Evolutionary conservation across 2,797 vertebrate genomes (phyloP), one percentile per base, ranked within the genome.

Genomic region (Oreochromis grahami): DNA sequence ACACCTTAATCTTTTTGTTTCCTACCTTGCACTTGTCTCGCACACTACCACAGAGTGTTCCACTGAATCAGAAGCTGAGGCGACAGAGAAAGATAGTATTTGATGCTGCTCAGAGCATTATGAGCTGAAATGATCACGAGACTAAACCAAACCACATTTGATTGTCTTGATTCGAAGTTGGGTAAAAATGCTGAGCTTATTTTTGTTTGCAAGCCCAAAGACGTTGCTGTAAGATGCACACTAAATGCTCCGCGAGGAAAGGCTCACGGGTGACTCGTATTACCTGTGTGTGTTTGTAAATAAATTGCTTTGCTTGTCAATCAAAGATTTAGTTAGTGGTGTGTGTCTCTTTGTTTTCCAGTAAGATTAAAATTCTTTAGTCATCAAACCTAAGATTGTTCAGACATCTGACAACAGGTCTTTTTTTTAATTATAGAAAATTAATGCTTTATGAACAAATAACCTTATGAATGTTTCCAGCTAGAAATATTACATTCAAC

Each of bases 291-390:
- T 88, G 91, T 90, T 84, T 96, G 95, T 96, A 94, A 94, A 96
- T 96, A 96, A 94, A 95, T 86, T 89, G 90, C 92, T 94, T 94
- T 94, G 95, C 95, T 96, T 96, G 95, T 94, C 85, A 95, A 95
- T 96, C 94, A 91, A 93, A 90, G 15, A 43, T 2, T 32, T 38
- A 45, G 51, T 26, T 19, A 26, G 17, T 51, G 19, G 50, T 17
- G 17, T 50, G 48, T 50, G 8, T 19, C 17, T 2, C 19, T 50
- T 50, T n/a, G 8, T 50, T 50, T 50, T n/a, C 50, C 19, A 51
- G 2, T 51, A 19, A 19, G 50, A 51, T n/a, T n/a, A 5, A 51
- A 51, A 51, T 51, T n/a, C 17, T 26, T 26, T 26, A 26, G 26
- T 26, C 26, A 26, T 26, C 21, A 15, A 45, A 70, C 8, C 26